A percentile compares a stretch with the other conserved stretches of the same genome.
phyloP scores from a whole-genome alignment of 2,797 vertebrate genomes.

The Micrastur ruficollis region DNA sequence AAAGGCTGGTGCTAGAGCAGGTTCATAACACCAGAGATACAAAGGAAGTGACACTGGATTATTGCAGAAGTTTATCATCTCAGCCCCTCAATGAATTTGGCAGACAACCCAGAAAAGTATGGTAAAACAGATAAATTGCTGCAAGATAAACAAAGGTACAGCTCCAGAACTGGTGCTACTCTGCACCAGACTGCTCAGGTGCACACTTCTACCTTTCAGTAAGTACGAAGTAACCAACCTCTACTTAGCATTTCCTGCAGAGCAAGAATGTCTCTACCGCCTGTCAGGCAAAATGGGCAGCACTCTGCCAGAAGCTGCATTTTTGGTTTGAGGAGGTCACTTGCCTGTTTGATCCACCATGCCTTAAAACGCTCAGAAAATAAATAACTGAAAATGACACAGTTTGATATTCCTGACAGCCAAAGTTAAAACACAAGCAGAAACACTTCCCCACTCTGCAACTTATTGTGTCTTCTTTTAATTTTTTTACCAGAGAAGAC shows the following conservation, averaged over 20 bases:
- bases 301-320: neutral
- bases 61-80: neutral
- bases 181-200: neutral
- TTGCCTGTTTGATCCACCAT: neutral
- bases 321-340: neutral
- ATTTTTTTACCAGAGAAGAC: neutral
- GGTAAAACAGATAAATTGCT: neutral
- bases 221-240: neutral
- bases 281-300: neutral
- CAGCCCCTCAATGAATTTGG: neutral
- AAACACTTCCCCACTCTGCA: neutral
- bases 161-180: neutral
- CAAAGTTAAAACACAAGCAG: neutral
- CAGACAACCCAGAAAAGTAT: neutral
- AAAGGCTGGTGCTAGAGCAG: neutral
- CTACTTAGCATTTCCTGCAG: neutral
- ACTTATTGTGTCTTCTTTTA: neutral
- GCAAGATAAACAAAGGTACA: neutral
- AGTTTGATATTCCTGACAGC: neutral
- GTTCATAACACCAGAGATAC: neutral
- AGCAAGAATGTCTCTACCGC: neutral
- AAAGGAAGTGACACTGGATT: neutral
- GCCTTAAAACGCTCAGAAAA: neutral
- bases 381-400: neutral
- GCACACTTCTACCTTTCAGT: neutral